Evolutionary conservation across 2,888 invertebrate species (phyloP).

Genomic region (Cantharis flavilabris): DNA sequence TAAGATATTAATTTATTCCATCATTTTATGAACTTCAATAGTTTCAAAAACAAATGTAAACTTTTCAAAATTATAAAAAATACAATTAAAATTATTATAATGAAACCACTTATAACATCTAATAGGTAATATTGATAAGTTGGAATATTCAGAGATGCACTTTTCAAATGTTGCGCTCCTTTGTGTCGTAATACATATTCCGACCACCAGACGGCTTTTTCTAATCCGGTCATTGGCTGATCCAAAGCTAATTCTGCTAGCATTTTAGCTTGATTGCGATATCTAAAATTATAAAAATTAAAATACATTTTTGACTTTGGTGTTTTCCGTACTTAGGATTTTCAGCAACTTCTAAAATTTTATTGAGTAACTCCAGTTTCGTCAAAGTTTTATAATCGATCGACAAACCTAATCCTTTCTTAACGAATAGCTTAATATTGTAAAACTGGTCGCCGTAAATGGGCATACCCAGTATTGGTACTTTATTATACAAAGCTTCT

Average conservation of each 20-base stretch:
- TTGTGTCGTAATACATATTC: background rate
- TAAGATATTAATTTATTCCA: no score
- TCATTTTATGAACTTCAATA: background rate
- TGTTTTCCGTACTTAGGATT: background rate
- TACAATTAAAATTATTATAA: background rate
- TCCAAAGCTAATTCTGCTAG: background rate
- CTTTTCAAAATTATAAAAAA: background rate
- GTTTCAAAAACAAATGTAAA: background rate
- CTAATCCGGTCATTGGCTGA: background rate
- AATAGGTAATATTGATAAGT: background rate
- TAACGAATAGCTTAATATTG: background rate
- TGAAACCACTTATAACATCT: background rate
- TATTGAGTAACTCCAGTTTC: background rate
- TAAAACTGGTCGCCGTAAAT: background rate
- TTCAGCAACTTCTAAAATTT: background rate
- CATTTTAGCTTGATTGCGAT: background rate
- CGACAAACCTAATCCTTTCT: background rate
- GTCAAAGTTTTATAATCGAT: background rate
- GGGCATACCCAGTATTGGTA: background rate
- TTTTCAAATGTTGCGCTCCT: background rate
- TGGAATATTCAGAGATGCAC: background rate
- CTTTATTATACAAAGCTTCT: background rate
- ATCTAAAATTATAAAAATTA: background rate
- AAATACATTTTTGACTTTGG: background rate
- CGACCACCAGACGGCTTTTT: background rate